phyloP scores from a whole-genome alignment of 2,797 vertebrate genomes.

The Myotis daubentonii region DNA sequence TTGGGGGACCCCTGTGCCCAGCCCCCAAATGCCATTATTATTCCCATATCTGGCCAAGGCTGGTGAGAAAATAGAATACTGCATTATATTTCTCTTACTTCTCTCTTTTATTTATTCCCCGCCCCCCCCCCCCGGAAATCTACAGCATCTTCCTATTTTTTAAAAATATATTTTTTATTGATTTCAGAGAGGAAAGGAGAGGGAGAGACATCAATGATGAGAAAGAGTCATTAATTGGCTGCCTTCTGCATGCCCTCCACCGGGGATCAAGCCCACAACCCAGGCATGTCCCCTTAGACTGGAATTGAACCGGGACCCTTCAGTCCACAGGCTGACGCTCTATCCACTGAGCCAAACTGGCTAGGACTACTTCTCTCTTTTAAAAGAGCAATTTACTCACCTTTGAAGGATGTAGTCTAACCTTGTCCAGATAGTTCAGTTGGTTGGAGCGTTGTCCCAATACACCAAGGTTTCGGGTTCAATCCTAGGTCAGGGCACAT shows the following conservation, averaged over 20 bases:
- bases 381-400: background rate
- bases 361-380: background rate
- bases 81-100: background rate
- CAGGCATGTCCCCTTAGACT: no score
- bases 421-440: background rate
- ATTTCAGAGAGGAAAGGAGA: no score
- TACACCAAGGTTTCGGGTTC: background rate
- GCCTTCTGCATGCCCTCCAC: no score
- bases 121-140: no score
- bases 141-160: no score
- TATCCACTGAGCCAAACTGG: no score
- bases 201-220: no score
- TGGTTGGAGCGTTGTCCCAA: background rate
- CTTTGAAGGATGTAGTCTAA: background rate
- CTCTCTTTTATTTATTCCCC: background rate
- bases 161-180: no score
- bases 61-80: slow-evolving; percentile 7
- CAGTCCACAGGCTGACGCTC: no score
- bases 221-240: no score
- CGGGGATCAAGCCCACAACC: no score
- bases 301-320: no score
- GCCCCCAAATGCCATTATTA: background rate
- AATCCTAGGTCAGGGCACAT: background rate
- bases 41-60: background rate
- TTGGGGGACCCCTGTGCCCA: background rate